These are phyloP conservation scores for Rhinichthys osculus DNA, from an alignment of 2,797 vertebrate genomes.

Conservation along the genomic window DNA sequence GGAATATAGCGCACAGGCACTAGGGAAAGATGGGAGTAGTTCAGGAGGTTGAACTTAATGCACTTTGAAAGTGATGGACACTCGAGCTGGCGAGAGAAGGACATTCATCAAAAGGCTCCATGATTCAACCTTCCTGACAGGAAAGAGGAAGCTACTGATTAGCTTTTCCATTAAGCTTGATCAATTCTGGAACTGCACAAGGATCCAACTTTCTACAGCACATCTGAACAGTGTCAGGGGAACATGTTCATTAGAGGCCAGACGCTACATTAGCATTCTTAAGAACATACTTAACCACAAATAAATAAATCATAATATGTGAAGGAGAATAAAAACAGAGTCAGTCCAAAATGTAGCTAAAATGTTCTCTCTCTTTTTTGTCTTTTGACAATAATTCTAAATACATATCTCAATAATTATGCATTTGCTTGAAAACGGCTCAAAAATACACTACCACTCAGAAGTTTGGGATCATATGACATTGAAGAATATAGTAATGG, in stretches of 20 bases:
- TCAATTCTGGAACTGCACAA: constrained; percentile 69
- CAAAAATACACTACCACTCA: background rate
- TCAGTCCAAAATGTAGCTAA: background rate
- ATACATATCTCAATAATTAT: background rate
- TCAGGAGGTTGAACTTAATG: constrained; percentile 60
- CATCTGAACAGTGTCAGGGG: constrained; percentile 66
- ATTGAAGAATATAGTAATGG: background rate
- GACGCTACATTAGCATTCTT: constrained; percentile 58
- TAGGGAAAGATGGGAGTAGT: constrained; percentile 25
- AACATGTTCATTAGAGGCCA: constrained; percentile 69
- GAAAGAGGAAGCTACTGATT: constrained; percentile 73
- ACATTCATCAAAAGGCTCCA: constrained; percentile 58
- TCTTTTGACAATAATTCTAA: background rate
- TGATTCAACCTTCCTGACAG: constrained; percentile 65
- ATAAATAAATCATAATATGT: constrained; percentile 56
- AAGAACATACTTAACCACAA: constrained; percentile 59
- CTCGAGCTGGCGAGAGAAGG: constrained; percentile 51
- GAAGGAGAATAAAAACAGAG: background rate
- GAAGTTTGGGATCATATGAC: background rate
- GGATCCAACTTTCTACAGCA: constrained; percentile 69
- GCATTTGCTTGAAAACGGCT: background rate
- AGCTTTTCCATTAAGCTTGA: constrained; percentile 75
- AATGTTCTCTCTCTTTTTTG: background rate
- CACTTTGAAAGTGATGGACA: constrained; percentile 69
- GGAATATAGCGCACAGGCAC: background rate